Evolutionary conservation across 2,888 invertebrate genomes (phyloP).

Genomic region (Sminthurinus aureus): DNA sequence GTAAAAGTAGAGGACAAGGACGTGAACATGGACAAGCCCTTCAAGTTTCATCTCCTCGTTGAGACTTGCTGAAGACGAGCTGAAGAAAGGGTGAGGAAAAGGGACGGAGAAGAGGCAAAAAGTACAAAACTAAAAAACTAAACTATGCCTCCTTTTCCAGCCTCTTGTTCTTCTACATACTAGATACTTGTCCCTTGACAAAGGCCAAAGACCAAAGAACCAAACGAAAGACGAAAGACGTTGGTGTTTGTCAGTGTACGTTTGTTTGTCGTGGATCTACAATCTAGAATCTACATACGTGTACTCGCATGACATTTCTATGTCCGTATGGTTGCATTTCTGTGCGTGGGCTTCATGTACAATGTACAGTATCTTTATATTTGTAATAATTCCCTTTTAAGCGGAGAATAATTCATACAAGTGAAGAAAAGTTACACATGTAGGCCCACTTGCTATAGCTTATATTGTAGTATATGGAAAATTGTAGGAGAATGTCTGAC

Average conservation of each 20-base stretch:
- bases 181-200: neutral
- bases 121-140: no score
- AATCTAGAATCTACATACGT: no score
- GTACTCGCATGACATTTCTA: neutral
- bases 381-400: conserved; percentile 14
- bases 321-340: neutral
- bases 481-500: conserved; percentile 15
- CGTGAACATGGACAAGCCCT: neutral
- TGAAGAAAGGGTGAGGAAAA: neutral
- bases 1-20: neutral
- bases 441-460: no score
- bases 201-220: neutral
- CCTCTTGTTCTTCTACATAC: no score
- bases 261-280: neutral
- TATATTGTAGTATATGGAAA: no score
- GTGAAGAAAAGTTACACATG: no score
- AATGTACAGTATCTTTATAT: neutral
- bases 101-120: no score
- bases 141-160: no score
- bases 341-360: no score
- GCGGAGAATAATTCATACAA: conserved; percentile 21
- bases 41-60: neutral
- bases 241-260: neutral
- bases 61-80: neutral
- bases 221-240: no score